Conservation (phyloP, 2,888 invertebrate species). For the Aspidiotus rigidus region DNA sequence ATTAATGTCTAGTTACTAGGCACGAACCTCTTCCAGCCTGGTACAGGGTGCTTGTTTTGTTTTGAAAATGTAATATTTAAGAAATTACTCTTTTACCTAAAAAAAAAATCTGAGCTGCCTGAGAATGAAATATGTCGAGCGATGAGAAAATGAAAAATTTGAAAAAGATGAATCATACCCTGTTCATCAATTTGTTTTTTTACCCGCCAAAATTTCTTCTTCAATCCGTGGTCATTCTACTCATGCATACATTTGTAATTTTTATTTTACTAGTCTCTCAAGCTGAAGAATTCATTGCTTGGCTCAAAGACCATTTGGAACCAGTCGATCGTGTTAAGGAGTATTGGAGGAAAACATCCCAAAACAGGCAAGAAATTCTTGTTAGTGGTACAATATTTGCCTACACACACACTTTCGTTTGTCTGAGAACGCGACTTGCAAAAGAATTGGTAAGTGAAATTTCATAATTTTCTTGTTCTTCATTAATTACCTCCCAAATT, state of each 20-base stretch:
- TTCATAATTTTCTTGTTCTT: neutral
- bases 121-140: neutral
- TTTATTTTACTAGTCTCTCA: no score
- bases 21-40: no score
- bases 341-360: neutral
- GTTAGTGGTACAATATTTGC: neutral
- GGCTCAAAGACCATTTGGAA: neutral
- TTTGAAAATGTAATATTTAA: no score
- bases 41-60: no score
- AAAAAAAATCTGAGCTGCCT: neutral
- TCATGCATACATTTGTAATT: no score
- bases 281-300: neutral
- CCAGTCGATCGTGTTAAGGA: neutral
- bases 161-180: no score
- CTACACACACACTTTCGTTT: neutral
- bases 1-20: no score
- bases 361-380: neutral
- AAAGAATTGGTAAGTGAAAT: neutral
- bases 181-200: no score
- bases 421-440: neutral
- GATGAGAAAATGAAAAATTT: neutral
- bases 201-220: no score
- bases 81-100: no score
- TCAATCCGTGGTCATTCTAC: no score
- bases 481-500: neutral